Evolutionary conservation across 2,113 vertebrate genomes (phyloP).

Genomic region (Mus musculus): DNA sequence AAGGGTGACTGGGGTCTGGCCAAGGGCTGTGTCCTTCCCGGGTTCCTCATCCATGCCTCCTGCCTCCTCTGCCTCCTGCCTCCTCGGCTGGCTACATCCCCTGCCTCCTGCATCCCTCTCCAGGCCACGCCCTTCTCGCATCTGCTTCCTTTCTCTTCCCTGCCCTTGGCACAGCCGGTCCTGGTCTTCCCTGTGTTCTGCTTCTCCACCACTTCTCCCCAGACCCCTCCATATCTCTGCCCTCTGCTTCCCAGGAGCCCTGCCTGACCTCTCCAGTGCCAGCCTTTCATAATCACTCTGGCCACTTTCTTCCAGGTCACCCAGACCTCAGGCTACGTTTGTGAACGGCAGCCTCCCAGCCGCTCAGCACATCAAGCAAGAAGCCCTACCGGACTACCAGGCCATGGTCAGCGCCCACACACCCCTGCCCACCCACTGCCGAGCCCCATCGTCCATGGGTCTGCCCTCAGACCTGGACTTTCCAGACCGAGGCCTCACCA

Average conservation of each 20-base stretch:
- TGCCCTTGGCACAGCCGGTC: not conserved
- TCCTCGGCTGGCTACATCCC: too few relatives aligned
- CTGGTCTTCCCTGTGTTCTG: not conserved
- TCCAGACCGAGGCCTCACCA: conserved; percentile 79
- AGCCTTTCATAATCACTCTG: conserved; percentile 59
- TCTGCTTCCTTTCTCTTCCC: not conserved
- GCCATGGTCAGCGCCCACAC: conserved; percentile 80
- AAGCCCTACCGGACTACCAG: conserved; percentile 90
- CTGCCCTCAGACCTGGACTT: conserved; percentile 86
- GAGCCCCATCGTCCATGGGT: conserved; percentile 89
- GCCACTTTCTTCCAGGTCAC: conserved; percentile 88
- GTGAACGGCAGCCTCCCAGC: conserved; percentile 85
- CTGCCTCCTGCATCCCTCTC: not conserved
- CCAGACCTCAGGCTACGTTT: conserved; percentile 86
- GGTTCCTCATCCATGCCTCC: not conserved
- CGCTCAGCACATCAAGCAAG: conserved; percentile 94
- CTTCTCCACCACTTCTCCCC: not conserved
- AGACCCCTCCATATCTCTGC: not conserved
- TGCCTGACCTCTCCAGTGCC: conserved; percentile 12
- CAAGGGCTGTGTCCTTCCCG: not conserved
- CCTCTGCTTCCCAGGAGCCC: not conserved
- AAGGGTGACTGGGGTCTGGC: not conserved
- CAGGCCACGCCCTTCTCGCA: not conserved
- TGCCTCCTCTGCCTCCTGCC: not conserved
- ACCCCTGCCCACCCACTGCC: conserved; percentile 82